These are phyloP conservation scores for Goniozus legneri DNA, from an alignment of 1,140 invertebrate species.

Conservation along the genomic window DNA sequence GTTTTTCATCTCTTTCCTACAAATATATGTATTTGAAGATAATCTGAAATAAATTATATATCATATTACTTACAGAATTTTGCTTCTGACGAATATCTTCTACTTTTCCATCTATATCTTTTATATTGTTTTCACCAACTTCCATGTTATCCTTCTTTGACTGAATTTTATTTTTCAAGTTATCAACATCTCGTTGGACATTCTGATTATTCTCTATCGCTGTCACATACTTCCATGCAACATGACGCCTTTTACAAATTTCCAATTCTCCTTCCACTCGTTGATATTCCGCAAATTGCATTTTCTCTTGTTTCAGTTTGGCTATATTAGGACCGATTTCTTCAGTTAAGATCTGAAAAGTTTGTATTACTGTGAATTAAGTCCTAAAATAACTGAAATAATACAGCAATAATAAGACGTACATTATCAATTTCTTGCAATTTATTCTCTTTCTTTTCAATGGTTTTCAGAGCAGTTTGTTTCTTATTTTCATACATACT, in stretches of 20 bases:
- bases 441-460: constrained; percentile 93
- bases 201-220: constrained; percentile 55
- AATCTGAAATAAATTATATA: constrained; percentile 3
- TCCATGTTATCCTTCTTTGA: constrained; percentile 56
- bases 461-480: constrained; percentile 79
- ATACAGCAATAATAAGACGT: constrained; percentile 34
- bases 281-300: constrained; percentile 86
- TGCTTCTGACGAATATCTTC: constrained; percentile 53
- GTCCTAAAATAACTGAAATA: constrained; percentile 7
- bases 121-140: constrained; percentile 56
- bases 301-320: constrained; percentile 82
- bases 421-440: constrained; percentile 83
- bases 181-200: constrained; percentile 56
- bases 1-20: constrained; percentile 32
- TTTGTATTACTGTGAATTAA: not conserved
- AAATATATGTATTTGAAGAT: constrained; percentile 7
- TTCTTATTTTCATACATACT: constrained; percentile 96
- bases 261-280: constrained; percentile 83
- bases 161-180: constrained; percentile 55
- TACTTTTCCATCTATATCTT: constrained; percentile 58
- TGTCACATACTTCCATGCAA: constrained; percentile 71
- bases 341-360: constrained; percentile 73
- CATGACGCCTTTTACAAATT: constrained; percentile 72
- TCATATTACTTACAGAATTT: constrained; percentile 55
- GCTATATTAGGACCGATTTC: constrained; percentile 85